Conservation (phyloP, 1,140 invertebrate species). For the Hylyphantes graminicola region DNA sequence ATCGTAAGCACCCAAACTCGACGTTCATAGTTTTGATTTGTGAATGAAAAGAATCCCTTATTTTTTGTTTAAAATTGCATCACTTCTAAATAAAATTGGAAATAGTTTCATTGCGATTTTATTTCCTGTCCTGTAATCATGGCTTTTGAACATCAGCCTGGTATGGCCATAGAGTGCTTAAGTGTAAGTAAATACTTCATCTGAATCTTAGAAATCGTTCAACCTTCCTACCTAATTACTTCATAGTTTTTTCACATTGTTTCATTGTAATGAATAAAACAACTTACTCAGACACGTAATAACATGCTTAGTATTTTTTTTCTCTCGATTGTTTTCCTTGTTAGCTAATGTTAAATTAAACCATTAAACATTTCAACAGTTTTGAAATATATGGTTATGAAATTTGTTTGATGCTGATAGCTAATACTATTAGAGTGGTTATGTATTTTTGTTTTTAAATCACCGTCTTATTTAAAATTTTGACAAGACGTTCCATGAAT, state of each 20-base stretch:
- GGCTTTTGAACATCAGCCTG: constrained; percentile 92
- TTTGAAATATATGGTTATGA: not conserved
- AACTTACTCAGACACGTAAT: not conserved
- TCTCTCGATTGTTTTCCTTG: not conserved
- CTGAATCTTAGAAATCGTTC: not conserved
- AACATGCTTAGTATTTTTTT: not conserved
- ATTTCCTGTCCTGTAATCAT: constrained; percentile 68
- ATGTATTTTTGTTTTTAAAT: too few relatives aligned
- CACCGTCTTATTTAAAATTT: too few relatives aligned
- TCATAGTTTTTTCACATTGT: not conserved
- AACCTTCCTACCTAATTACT: not conserved
- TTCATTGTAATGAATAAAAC: not conserved
- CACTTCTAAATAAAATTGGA: too few relatives aligned
- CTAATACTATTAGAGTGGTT: too few relatives aligned
- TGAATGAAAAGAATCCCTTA: too few relatives aligned
- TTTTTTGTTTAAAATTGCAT: too few relatives aligned
- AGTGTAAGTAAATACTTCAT: constrained; percentile 74
- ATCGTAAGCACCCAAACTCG: too few relatives aligned
- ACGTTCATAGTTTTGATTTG: too few relatives aligned
- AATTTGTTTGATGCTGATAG: too few relatives aligned
- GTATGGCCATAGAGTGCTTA: constrained; percentile 95
- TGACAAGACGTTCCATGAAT: too few relatives aligned
- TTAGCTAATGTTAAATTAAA: not conserved
- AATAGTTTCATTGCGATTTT: too few relatives aligned
- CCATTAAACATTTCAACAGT: not conserved